phyloP scores from a whole-genome alignment of 2,797 vertebrate species.

The Chanos chanos region DNA sequence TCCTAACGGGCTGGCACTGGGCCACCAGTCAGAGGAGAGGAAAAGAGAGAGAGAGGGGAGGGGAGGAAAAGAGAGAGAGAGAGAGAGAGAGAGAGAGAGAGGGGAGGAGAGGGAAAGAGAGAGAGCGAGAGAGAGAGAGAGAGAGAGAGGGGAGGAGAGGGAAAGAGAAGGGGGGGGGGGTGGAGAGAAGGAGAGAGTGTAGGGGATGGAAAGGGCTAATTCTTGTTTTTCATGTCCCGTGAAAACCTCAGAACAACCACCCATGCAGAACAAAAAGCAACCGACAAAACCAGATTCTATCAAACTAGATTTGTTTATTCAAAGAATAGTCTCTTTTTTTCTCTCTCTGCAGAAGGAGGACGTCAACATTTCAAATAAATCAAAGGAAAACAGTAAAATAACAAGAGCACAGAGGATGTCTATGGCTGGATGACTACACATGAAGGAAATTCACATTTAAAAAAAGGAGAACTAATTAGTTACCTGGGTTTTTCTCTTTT shows the following conservation, averaged over 20 bases:
- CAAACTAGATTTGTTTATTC: constrained; percentile 75
- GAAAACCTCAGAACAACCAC: constrained; percentile 11
- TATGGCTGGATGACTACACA: no score
- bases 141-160: constrained; percentile 16
- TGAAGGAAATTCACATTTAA: no score
- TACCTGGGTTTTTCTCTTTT: no score
- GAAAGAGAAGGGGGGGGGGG: no score
- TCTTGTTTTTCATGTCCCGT: constrained; percentile 28
- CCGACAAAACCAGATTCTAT: constrained; percentile 52
- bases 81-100: constrained; percentile 40
- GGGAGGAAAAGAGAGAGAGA: constrained; percentile 53
- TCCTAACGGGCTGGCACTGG: constrained; percentile 76
- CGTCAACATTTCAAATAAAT: constrained; percentile 46
- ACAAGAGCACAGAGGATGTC: no score
- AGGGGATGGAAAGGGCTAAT: neutral
- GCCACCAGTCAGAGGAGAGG: constrained; percentile 63
- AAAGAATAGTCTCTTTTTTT: constrained; percentile 40
- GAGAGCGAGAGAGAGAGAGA: constrained; percentile 2
- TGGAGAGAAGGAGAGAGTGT: neutral
- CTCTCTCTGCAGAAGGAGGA: constrained; percentile 47
- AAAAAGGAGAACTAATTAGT: no score
- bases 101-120: constrained; percentile 32
- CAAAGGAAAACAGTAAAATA: constrained; percentile 40
- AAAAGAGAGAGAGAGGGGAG: constrained; percentile 54
- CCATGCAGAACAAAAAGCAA: constrained; percentile 46